Conservation (phyloP, 1,140 invertebrate genomes). For the Heliconius eleuchia region DNA sequence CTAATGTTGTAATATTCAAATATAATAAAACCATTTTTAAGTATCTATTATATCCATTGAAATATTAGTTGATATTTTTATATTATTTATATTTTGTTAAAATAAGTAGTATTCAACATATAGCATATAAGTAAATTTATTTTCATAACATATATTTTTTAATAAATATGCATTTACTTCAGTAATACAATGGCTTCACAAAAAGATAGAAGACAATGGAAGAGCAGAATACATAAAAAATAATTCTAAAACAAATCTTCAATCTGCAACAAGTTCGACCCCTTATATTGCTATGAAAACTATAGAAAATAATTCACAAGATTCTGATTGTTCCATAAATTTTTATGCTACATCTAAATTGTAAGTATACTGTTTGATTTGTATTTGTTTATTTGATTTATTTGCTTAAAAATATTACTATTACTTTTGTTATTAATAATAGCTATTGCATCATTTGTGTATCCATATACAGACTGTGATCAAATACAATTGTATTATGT, state of each 20-base stretch:
- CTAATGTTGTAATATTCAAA: too few species aligned
- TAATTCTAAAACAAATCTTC: slow-evolving; percentile 42
- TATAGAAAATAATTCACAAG: slow-evolving; percentile 49
- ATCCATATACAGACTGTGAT: neutral
- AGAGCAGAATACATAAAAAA: slow-evolving; percentile 36
- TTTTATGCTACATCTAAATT: slow-evolving; percentile 72
- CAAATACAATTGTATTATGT: too few species aligned
- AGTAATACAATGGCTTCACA: slow-evolving; percentile 81
- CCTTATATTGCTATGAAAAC: slow-evolving; percentile 62
- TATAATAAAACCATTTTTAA: neutral
- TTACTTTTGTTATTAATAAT: too few species aligned
- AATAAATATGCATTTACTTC: slow-evolving; percentile 36
- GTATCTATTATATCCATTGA: neutral
- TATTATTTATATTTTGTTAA: too few species aligned
- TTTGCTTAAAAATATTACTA: too few species aligned
- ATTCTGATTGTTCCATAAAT: slow-evolving; percentile 69
- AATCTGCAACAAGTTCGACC: slow-evolving; percentile 62
- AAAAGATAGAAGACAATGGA: slow-evolving; percentile 67
- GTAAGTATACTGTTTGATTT: slow-evolving; percentile 46
- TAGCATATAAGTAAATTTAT: too few species aligned
- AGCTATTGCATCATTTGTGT: too few species aligned
- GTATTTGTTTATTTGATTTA: neutral
- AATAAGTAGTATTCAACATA: too few species aligned
- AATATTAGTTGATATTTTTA: neutral
- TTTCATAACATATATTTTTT: neutral